A percentile compares a stretch with the other conserved stretches of the same genome.
Conservation (phyloP, 1,140 invertebrate genomes). For the Ceratosolen solmsi region DNA sequence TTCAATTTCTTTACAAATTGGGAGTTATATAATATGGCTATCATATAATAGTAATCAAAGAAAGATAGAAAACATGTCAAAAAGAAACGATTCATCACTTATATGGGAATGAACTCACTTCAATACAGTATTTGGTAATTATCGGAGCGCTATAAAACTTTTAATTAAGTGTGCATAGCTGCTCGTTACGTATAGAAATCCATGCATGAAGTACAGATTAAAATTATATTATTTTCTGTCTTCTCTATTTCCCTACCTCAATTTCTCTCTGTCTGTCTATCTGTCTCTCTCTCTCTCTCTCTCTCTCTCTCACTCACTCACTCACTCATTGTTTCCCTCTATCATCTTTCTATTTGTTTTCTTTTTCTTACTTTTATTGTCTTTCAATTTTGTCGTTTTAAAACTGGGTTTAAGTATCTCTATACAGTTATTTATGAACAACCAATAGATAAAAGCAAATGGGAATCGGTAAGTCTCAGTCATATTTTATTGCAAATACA, state of each 20-base stretch:
- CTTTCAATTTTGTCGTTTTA: background rate
- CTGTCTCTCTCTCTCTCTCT: background rate
- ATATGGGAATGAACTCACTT: background rate
- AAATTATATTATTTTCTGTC: background rate
- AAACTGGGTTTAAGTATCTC: background rate
- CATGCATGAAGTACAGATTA: background rate
- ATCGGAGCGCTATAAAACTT: slow-evolving; percentile 24
- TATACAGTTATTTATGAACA: background rate
- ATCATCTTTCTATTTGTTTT: background rate
- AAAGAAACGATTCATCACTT: background rate
- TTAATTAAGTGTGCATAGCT: slow-evolving; percentile 37
- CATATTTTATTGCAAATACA: background rate
- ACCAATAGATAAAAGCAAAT: slow-evolving; percentile 12
- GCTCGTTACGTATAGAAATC: background rate
- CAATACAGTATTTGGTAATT: background rate
- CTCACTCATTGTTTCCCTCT: background rate
- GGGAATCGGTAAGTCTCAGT: background rate
- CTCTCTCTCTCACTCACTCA: background rate
- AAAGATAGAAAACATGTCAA: background rate
- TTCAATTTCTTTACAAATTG: too few relatives aligned
- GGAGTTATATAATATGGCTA: too few relatives aligned
- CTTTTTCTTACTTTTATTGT: background rate
- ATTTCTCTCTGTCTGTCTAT: background rate
- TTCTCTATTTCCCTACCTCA: background rate
- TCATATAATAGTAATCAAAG: too few relatives aligned